Percentiles rank a stretch among this genome's conserved stretches.
phyloP scores from a whole-genome alignment of 2,888 invertebrate genomes.

The Lottia scabra region DNA sequence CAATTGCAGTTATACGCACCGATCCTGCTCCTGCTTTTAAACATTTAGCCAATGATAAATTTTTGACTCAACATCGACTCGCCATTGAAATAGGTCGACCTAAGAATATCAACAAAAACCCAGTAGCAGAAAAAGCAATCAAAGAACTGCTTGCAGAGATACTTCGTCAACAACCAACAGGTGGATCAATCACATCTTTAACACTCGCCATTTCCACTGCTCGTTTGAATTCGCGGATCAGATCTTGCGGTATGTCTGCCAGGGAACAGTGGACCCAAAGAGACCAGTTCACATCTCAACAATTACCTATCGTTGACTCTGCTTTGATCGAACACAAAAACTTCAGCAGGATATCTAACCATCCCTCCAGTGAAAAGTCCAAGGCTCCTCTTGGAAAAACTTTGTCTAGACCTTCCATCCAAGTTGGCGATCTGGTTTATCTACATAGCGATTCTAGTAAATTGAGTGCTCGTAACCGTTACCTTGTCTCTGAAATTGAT shows the following conservation, averaged over 20 bases:
- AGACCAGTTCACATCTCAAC: neutral
- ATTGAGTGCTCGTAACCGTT: slow-evolving; percentile 22
- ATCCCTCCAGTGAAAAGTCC: slow-evolving; percentile 31
- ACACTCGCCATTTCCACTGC: slow-evolving; percentile 15
- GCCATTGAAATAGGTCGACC: slow-evolving; percentile 32
- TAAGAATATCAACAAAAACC: slow-evolving; percentile 42
- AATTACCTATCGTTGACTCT: neutral
- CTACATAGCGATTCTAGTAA: slow-evolving; percentile 28
- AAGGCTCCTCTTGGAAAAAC: slow-evolving; percentile 18
- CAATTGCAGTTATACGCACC: slow-evolving; percentile 32
- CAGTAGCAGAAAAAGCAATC: slow-evolving; percentile 45
- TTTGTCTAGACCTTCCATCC: neutral
- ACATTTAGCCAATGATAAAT: no score
- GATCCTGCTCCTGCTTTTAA: slow-evolving; percentile 41
- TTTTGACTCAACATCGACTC: slow-evolving; percentile 21
- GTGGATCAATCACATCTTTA: slow-evolving; percentile 21
- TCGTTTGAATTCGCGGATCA: slow-evolving; percentile 4
- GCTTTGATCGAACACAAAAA: slow-evolving; percentile 20
- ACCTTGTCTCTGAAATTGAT: slow-evolving; percentile 29
- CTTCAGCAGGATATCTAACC: slow-evolving; percentile 28
- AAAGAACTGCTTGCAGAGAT: slow-evolving; percentile 41
- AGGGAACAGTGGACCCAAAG: neutral
- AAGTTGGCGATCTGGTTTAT: slow-evolving; percentile 36
- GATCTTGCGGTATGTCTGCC: neutral
- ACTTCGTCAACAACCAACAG: slow-evolving; percentile 31